phyloP scores from a whole-genome alignment of 2,888 invertebrate species.

The Oscheius myriophilus region DNA sequence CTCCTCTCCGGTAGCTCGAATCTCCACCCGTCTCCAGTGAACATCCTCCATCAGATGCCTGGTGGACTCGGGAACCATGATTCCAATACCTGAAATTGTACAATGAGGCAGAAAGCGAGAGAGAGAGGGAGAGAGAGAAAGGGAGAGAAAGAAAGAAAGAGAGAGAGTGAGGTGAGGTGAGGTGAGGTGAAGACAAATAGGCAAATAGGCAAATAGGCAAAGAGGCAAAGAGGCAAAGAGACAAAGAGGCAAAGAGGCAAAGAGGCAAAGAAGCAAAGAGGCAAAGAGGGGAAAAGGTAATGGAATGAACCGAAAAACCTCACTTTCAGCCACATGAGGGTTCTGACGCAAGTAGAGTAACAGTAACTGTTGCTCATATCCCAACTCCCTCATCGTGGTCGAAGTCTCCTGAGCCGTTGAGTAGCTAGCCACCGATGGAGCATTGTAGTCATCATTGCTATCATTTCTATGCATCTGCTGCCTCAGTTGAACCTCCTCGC shows the following conservation, averaged over 20 bases:
- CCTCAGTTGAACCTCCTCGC: conserved; percentile 40
- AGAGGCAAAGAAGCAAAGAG: background rate
- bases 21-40: conserved; percentile 24
- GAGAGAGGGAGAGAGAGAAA: conserved; percentile 1
- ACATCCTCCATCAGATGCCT: conserved; percentile 24
- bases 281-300: background rate
- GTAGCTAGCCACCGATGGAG: conserved; percentile 16
- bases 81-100: conserved; percentile 34
- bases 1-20: conserved; percentile 16
- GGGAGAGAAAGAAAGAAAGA: background rate
- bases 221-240: no score
- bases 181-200: no score
- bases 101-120: no score
- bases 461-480: conserved; percentile 32
- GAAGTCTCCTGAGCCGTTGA: conserved; percentile 24
- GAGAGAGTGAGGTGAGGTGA: background rate
- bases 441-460: conserved; percentile 24
- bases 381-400: background rate
- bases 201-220: no score
- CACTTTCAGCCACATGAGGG: conserved; percentile 36
- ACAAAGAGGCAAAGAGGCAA: no score
- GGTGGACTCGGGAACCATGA: conserved; percentile 33
- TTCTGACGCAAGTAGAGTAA: conserved; percentile 53
- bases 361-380: conserved; percentile 47
- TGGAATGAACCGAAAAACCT: background rate